Conservation (phyloP, 2,797 vertebrate species). For the Characodon lateralis region DNA sequence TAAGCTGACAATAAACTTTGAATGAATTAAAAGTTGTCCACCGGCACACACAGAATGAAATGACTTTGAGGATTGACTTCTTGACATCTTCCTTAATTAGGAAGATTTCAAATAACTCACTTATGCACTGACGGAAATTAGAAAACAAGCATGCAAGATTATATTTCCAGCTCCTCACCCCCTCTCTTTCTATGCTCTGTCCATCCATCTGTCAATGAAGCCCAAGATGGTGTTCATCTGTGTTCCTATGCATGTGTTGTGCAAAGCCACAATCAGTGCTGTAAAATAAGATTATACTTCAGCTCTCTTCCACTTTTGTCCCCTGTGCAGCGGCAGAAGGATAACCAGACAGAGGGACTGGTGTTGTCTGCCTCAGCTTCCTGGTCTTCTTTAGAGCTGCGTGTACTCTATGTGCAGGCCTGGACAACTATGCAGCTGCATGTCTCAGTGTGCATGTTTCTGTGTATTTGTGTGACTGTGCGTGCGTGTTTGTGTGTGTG, state of each 20-base stretch:
- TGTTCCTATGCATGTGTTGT: constrained; percentile 2
- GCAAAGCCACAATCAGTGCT: neutral
- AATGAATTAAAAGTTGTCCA: constrained; percentile 12
- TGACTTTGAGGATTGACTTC: constrained; percentile 27
- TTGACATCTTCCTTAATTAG: constrained; percentile 20
- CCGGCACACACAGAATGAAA: neutral
- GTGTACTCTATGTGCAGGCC: neutral
- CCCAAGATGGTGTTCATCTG: constrained; percentile 16
- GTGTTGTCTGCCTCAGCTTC: constrained; percentile 23
- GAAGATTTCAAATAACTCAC: constrained; percentile 22
- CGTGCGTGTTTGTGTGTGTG: too few relatives aligned
- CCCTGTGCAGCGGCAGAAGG: constrained; percentile 11
- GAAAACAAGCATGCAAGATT: constrained; percentile 19
- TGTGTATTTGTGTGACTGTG: neutral
- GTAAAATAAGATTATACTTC: constrained; percentile 26
- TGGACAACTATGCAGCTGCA: constrained; percentile 12
- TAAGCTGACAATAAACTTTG: constrained; percentile 5
- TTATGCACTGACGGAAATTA: constrained; percentile 3
- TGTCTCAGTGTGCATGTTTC: constrained; percentile 3
- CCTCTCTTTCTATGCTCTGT: constrained; percentile 13
- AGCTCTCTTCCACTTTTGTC: constrained; percentile 2
- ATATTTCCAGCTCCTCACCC: constrained; percentile 15
- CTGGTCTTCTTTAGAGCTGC: constrained; percentile 1
- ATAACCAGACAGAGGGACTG: constrained; percentile 24
- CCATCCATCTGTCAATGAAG: constrained; percentile 43